A percentile compares a stretch with the other conserved stretches of the same genome.
These are phyloP conservation scores for Coccyzus lansbergi DNA, from an alignment of 2,797 vertebrate species.

Conservation along the genomic window DNA sequence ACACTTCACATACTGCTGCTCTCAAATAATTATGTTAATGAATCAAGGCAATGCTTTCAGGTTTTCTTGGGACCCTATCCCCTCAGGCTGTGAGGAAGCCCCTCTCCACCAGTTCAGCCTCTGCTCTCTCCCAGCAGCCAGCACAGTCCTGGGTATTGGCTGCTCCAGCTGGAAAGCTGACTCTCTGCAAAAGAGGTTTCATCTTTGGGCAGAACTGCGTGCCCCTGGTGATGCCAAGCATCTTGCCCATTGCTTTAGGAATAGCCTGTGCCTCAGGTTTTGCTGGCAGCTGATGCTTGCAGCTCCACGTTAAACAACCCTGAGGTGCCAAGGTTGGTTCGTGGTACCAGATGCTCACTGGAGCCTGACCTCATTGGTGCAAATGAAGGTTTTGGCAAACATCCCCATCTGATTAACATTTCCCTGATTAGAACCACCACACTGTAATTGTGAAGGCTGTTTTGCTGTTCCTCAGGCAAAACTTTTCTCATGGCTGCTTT, in stretches of 20 bases:
- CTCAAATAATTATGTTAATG: not conserved
- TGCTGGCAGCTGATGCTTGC: not conserved
- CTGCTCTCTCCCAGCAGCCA: not conserved
- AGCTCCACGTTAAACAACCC: not conserved
- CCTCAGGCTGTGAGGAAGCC: not conserved
- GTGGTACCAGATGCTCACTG: not conserved
- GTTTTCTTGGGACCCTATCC: not conserved
- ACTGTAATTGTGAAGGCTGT: not conserved
- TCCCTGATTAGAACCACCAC: not conserved
- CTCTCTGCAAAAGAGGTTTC: not conserved
- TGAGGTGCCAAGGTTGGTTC: not conserved
- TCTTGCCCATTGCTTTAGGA: not conserved
- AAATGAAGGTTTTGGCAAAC: not conserved
- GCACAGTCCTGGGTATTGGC: not conserved
- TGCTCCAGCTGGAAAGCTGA: not conserved
- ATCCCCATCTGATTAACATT: not conserved
- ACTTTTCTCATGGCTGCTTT: not conserved
- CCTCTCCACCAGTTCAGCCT: not conserved
- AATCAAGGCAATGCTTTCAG: not conserved
- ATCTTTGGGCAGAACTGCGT: not conserved
- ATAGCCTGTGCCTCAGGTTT: not conserved
- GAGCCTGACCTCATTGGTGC: not conserved
- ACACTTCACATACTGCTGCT: not conserved
- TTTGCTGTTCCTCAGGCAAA: not conserved
- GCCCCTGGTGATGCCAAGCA: not conserved